These are phyloP conservation scores for Platerodrilus igneus DNA, from an alignment of 2,888 invertebrate genomes.

Conservation along the genomic window DNA sequence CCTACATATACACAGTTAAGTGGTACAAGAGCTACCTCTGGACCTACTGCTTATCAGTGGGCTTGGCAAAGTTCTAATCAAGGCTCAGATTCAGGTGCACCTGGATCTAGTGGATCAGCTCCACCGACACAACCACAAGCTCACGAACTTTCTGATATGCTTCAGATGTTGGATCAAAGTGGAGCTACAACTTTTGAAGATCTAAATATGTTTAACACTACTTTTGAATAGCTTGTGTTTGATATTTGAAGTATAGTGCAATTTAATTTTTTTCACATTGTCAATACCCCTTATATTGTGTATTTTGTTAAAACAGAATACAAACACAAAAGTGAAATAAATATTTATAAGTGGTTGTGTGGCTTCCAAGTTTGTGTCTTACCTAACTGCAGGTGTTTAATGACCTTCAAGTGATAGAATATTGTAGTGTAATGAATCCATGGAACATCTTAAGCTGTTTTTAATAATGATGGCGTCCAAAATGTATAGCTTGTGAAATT, in stretches of 20 bases:
- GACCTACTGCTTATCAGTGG: conserved; percentile 44
- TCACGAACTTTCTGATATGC: conserved; percentile 85
- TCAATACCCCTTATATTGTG: conserved; percentile 18
- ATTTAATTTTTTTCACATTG: not conserved
- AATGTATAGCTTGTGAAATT: conserved; percentile 35
- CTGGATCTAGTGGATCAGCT: conserved; percentile 50
- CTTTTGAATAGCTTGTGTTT: conserved; percentile 55
- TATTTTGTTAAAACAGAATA: too few species aligned
- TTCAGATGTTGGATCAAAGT: conserved; percentile 86
- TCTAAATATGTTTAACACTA: conserved; percentile 84
- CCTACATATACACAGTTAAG: conserved; percentile 78
- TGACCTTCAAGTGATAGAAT: conserved; percentile 18
- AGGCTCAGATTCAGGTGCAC: conserved; percentile 47
- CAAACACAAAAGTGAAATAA: conserved; percentile 24
- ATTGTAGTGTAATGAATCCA: conserved; percentile 16
- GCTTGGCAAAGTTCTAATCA: conserved; percentile 47
- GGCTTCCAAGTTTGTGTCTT: conserved; percentile 24
- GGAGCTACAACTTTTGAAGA: conserved; percentile 82
- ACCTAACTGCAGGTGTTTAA: conserved; percentile 17
- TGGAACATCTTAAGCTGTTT: conserved; percentile 26
- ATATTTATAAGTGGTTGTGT: conserved; percentile 21
- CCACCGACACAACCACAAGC: conserved; percentile 66
- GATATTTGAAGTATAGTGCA: conserved; percentile 21
- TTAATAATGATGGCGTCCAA: conserved; percentile 35
- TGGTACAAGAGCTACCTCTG: conserved; percentile 47